Evolutionary conservation across 2,113 vertebrate species (phyloP).

Genomic region (Euleptes europaea): DNA sequence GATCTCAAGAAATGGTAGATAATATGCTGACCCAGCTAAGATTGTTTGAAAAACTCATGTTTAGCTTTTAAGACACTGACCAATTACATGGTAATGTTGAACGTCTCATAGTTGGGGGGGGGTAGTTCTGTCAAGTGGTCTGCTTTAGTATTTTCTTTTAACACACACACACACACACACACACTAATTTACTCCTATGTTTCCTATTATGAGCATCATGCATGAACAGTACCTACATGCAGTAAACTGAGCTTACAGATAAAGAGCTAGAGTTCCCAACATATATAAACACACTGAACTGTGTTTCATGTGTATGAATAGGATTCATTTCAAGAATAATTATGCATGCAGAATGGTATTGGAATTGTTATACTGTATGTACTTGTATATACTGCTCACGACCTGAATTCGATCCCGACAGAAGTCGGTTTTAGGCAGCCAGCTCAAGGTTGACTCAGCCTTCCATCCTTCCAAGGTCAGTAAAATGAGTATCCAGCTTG

Average conservation of each 20-base stretch:
- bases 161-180: too few relatives aligned
- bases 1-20: slow-evolving; percentile 3
- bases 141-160: not conserved
- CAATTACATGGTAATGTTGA: not conserved
- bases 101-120: not conserved
- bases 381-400: too few relatives aligned
- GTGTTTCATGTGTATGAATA: not conserved
- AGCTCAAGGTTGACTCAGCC: too few relatives aligned
- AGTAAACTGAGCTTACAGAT: not conserved
- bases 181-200: not conserved
- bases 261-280: not conserved
- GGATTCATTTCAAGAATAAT: not conserved
- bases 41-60: not conserved
- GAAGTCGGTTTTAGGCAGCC: too few relatives aligned
- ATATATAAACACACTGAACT: not conserved
- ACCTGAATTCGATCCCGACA: too few relatives aligned
- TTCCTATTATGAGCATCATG: not conserved
- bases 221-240: not conserved
- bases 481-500: too few relatives aligned
- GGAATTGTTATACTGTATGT: not conserved
- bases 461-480: too few relatives aligned
- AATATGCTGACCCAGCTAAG: not conserved
- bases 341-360: not conserved
- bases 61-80: not conserved
- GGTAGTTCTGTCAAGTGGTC: not conserved